These are phyloP conservation scores for Cyanoliseus patagonus DNA, from an alignment of 2,113 vertebrate species.

Conservation along the genomic window DNA sequence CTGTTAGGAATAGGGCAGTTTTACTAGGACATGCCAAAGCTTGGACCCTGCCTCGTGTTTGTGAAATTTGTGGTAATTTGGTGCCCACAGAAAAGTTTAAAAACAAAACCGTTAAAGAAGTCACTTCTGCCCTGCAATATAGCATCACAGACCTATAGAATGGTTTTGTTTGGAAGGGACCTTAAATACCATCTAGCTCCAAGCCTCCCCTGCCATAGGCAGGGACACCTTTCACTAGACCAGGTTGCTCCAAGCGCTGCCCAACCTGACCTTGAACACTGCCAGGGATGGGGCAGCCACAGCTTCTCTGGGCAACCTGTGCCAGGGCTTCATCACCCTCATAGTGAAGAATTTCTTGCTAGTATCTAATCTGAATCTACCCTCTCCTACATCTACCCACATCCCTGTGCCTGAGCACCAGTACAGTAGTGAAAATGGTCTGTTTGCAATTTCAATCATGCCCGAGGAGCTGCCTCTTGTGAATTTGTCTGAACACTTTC, in stretches of 20 bases:
- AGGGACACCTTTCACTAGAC: neutral
- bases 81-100: accelerated
- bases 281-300: neutral
- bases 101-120: neutral
- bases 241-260: neutral
- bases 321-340: neutral
- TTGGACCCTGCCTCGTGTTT: neutral
- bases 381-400: neutral
- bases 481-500: neutral
- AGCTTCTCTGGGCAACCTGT: neutral
- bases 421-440: neutral
- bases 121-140: neutral
- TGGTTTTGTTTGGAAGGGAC: neutral
- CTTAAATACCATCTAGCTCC: neutral
- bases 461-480: neutral
- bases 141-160: neutral
- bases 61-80: neutral
- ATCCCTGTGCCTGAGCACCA: accelerated
- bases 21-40: neutral
- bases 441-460: accelerated
- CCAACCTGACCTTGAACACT: neutral
- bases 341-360: neutral
- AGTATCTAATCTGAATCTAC: neutral
- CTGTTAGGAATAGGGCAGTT: neutral
- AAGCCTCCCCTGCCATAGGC: neutral